These are phyloP conservation scores for Pyrgus malvae DNA, from an alignment of 2,888 invertebrate species.

Conservation along the genomic window DNA sequence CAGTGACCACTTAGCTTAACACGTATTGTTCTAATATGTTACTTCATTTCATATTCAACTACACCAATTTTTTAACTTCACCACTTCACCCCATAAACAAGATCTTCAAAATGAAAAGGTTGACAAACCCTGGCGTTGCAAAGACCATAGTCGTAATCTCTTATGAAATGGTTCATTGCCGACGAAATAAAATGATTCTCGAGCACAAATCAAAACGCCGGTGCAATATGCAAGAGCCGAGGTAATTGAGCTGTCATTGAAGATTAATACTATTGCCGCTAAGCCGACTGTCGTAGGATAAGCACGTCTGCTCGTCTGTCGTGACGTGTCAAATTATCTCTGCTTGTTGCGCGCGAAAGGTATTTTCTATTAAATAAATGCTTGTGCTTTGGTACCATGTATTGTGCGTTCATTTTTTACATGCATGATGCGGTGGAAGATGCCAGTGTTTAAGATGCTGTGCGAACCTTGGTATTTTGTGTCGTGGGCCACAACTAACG, in stretches of 20 bases:
- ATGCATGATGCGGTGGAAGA: no score
- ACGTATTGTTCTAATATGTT: no score
- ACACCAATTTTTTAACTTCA: no score
- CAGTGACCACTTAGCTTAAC: no score
- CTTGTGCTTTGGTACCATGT: background rate
- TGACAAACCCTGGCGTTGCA: no score
- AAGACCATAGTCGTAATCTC: constrained; percentile 11
- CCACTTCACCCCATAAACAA: no score
- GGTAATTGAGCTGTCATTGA: constrained; percentile 72
- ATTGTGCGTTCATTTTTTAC: constrained; percentile 8
- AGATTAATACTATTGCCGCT: constrained; percentile 64
- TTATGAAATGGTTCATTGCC: constrained; percentile 42
- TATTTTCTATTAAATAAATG: constrained; percentile 37
- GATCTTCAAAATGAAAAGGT: no score
- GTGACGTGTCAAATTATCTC: constrained; percentile 54
- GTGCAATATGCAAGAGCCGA: constrained; percentile 41
- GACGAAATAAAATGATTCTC: constrained; percentile 51
- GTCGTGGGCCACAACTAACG: no score
- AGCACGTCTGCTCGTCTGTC: constrained; percentile 39
- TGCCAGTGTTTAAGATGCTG: no score
- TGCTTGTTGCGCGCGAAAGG: constrained; percentile 37
- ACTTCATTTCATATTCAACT: no score
- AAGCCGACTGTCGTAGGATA: constrained; percentile 43
- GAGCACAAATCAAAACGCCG: constrained; percentile 48
- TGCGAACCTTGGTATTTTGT: no score